Percentiles rank a stretch among this genome's conserved stretches.
Conservation (phyloP, 2,888 invertebrate genomes). For the Dolomedes plantarius region DNA sequence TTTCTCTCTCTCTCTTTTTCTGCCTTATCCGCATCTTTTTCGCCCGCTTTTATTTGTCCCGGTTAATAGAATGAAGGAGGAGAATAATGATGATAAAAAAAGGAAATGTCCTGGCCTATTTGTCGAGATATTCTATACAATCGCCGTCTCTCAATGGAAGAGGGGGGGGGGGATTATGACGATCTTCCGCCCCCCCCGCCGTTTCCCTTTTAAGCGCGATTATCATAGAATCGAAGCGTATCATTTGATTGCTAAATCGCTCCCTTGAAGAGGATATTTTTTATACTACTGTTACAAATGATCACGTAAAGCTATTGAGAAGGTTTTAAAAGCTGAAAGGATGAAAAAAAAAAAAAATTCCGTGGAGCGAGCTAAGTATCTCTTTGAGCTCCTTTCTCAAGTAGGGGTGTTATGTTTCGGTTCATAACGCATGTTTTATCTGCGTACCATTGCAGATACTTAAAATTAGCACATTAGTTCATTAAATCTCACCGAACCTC, state of each 20-base stretch:
- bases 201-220: constrained; percentile 34
- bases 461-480: too few species aligned
- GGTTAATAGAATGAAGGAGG: constrained; percentile 24
- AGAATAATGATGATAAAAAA: constrained; percentile 23
- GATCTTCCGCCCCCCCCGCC: background rate
- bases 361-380: constrained; percentile 2
- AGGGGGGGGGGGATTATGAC: constrained; percentile 38
- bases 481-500: too few species aligned
- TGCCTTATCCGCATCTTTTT: constrained; percentile 54
- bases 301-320: constrained; percentile 37
- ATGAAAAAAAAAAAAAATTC: too few species aligned
- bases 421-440: constrained; percentile 1
- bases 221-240: constrained; percentile 60
- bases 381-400: background rate
- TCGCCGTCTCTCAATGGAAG: constrained; percentile 28
- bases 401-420: constrained; percentile 4
- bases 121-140: constrained; percentile 65
- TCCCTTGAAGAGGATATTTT: constrained; percentile 32
- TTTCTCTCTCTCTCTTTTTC: constrained; percentile 5
- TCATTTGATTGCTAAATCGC: constrained; percentile 61
- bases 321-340: constrained; percentile 9
- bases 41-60: constrained; percentile 38
- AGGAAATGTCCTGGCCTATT: constrained; percentile 50
- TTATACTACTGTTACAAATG: constrained; percentile 40
- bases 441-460: too few species aligned